These are phyloP conservation scores for Eueremaeus valkanovi DNA, from an alignment of 2,888 invertebrate genomes.

Conservation along the genomic window DNA sequence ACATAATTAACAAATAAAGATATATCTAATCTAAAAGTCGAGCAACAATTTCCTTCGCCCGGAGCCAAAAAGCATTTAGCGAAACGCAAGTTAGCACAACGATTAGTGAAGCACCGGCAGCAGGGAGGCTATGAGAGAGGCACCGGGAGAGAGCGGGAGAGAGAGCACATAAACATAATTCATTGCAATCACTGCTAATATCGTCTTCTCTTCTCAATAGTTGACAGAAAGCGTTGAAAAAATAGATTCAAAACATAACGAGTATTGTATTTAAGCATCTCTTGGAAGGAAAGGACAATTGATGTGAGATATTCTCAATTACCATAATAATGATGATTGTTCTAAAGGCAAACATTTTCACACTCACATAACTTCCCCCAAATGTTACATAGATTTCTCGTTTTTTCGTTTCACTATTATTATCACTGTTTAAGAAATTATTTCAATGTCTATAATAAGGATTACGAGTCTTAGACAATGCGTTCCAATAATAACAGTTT, in stretches of 20 bases:
- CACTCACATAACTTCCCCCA: neutral
- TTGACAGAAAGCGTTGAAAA: neutral
- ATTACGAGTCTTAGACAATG: neutral
- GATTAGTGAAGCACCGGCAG: constrained; percentile 20
- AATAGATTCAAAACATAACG: neutral
- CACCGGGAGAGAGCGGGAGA: neutral
- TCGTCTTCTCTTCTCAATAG: neutral
- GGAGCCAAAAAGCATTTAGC: constrained; percentile 15
- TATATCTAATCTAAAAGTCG: constrained; percentile 27
- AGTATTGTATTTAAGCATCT: neutral
- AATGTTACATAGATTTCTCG: neutral
- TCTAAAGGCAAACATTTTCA: constrained; percentile 21
- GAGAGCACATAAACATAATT: neutral
- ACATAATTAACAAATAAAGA: constrained; percentile 30
- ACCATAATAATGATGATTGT: constrained; percentile 20
- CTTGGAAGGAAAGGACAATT: neutral
- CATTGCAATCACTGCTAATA: neutral
- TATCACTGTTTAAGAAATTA: neutral
- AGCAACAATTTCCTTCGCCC: constrained; percentile 11
- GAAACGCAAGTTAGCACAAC: constrained; percentile 5
- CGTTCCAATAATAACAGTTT: neutral
- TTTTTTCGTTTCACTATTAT: neutral
- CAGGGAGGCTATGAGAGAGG: neutral
- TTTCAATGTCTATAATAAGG: neutral
- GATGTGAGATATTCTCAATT: constrained; percentile 10